These are phyloP conservation scores for Gastrophryne carolinensis DNA, from an alignment of 2,797 vertebrate species.

Conservation along the genomic window DNA sequence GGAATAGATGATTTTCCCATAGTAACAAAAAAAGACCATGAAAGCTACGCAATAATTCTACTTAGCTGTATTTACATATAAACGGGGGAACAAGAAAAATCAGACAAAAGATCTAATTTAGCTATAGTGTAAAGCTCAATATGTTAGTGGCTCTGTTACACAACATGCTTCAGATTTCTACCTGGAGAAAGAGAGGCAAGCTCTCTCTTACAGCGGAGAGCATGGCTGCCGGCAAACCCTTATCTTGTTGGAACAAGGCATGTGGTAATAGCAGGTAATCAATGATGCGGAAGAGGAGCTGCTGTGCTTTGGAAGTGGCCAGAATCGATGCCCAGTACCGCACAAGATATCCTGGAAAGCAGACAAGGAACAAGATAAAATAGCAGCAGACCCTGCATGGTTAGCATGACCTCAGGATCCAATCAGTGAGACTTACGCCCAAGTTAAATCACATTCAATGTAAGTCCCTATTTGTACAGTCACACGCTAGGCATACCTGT, in stretches of 20 bases:
- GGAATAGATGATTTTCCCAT: no score
- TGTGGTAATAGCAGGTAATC: slow-evolving; percentile 88
- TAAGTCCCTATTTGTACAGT: not conserved
- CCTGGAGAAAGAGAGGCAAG: slow-evolving; percentile 91
- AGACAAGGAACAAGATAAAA: slow-evolving; percentile 29
- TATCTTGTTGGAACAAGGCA: slow-evolving; percentile 85
- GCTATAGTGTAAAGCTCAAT: no score
- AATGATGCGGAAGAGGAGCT: slow-evolving; percentile 88
- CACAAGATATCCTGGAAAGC: slow-evolving; percentile 81
- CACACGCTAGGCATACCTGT: not conserved
- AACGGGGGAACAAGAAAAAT: no score
- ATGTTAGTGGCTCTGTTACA: not conserved
- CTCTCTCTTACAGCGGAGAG: slow-evolving; percentile 81
- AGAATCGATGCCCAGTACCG: slow-evolving; percentile 93
- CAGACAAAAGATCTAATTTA: no score
- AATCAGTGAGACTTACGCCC: not conserved
- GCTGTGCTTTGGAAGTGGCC: slow-evolving; percentile 90
- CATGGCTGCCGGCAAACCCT: slow-evolving; percentile 70
- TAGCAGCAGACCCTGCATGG: not conserved
- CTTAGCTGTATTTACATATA: no score
- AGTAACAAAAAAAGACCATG: no score
- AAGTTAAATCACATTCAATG: not conserved
- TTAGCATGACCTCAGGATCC: not conserved
- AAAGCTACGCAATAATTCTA: no score
- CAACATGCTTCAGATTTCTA: slow-evolving; percentile 50